Evolutionary conservation across 2,797 vertebrate genomes (phyloP).

Genomic region (Limosa lapponica): DNA sequence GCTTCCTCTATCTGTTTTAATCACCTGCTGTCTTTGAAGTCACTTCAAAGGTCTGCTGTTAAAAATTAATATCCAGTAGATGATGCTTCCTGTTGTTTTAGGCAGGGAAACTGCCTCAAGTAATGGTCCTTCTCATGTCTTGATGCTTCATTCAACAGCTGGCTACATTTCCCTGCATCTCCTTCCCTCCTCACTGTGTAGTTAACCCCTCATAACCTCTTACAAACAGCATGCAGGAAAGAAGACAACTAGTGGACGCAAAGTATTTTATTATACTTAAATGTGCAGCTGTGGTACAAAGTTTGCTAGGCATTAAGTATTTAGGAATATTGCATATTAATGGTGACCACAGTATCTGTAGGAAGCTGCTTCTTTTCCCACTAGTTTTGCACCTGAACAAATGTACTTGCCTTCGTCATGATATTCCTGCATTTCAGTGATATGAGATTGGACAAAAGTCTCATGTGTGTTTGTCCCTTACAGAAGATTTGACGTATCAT

Average conservation of each 20-base stretch:
- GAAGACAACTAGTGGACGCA: neutral
- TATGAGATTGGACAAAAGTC: neutral
- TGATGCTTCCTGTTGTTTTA: neutral
- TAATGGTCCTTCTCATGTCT: neutral
- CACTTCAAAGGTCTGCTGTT: constrained; percentile 31
- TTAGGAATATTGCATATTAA: neutral
- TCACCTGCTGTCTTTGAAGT: constrained; percentile 23
- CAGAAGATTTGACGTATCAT: neutral
- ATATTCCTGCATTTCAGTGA: neutral
- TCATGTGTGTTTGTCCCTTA: neutral
- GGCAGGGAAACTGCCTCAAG: neutral
- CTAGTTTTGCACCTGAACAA: neutral
- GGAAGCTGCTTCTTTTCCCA: neutral
- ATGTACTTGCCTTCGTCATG: neutral
- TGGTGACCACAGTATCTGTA: neutral
- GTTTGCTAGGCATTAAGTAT: neutral
- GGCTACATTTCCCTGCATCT: neutral
- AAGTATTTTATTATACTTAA: neutral
- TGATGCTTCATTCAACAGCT: neutral
- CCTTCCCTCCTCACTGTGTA: neutral
- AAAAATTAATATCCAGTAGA: neutral
- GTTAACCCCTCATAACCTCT: neutral
- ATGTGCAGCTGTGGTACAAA: neutral
- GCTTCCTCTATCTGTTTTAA: neutral
- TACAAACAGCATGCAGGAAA: neutral